Percentiles rank a stretch among this genome's conserved stretches.
Evolutionary conservation across 1,140 invertebrate species (phyloP).

Genomic region (Drosophila ercepeae): DNA sequence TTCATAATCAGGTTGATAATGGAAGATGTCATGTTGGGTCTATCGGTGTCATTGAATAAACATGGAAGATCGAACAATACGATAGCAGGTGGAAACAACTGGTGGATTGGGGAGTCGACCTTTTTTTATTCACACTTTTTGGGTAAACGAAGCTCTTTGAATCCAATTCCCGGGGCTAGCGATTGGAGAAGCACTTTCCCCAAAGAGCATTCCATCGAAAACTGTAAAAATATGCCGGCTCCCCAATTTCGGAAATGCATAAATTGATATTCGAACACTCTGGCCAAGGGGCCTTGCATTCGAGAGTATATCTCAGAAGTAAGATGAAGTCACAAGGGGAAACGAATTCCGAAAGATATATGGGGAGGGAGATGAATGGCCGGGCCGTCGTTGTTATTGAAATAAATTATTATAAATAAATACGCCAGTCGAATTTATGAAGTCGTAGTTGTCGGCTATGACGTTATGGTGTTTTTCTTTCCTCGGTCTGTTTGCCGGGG

Average conservation of each 20-base stretch:
- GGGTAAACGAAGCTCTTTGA: slow-evolving; percentile 18
- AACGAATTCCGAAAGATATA: slow-evolving; percentile 15
- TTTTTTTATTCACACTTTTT: slow-evolving; percentile 33
- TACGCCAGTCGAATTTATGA: slow-evolving; percentile 79
- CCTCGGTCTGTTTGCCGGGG: slow-evolving; percentile 10
- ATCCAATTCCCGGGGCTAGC: slow-evolving; percentile 19
- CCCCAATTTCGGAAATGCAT: slow-evolving; percentile 55
- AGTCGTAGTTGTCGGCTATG: slow-evolving; percentile 66
- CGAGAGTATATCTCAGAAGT: slow-evolving; percentile 30
- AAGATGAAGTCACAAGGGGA: slow-evolving; percentile 56
- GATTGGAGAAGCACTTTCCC: slow-evolving; percentile 64
- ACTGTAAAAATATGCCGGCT: slow-evolving; percentile 61
- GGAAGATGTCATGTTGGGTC: slow-evolving; percentile 12
- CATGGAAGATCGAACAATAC: slow-evolving; percentile 23
- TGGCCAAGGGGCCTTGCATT: slow-evolving; percentile 33
- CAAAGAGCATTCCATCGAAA: slow-evolving; percentile 30
- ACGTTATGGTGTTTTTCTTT: slow-evolving; percentile 57
- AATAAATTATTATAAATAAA: slow-evolving; percentile 84
- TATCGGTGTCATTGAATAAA: slow-evolving; percentile 4
- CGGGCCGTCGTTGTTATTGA: slow-evolving; percentile 72
- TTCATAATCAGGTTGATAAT: slow-evolving; percentile 32
- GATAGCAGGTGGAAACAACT: slow-evolving; percentile 32
- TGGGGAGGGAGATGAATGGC: slow-evolving; percentile 48
- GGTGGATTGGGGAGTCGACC: background rate
- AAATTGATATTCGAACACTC: slow-evolving; percentile 77